Evolutionary conservation across 2,113 vertebrate genomes (phyloP).

Genomic region (Phalacrocorax carbo): DNA sequence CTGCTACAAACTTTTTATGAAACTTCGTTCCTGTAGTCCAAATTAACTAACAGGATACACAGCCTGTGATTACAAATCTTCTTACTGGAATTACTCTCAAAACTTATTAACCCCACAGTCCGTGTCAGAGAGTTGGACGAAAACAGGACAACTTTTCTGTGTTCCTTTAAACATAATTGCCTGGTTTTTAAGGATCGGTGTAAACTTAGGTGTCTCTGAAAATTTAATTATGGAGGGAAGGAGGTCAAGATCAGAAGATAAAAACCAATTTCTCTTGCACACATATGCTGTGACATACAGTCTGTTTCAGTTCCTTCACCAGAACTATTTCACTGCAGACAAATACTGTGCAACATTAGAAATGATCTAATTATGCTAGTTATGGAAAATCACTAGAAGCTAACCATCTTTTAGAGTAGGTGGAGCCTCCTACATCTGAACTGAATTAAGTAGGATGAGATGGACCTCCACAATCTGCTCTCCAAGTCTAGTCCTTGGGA

Average conservation of each 20-base stretch:
- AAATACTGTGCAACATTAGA: not conserved
- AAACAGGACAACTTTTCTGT: not conserved
- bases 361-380: not conserved
- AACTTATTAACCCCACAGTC: not conserved
- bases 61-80: not conserved
- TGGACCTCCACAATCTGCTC: constrained; percentile 18
- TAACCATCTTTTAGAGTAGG: constrained; percentile 23
- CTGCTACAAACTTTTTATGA: not conserved
- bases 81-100: constrained; percentile 1
- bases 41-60: not conserved
- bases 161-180: not conserved
- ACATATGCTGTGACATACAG: not conserved
- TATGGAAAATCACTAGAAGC: constrained; percentile 28
- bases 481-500: not conserved
- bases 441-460: constrained; percentile 27
- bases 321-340: not conserved
- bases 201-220: not conserved
- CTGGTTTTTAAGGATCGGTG: not conserved
- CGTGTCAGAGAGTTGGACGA: not conserved
- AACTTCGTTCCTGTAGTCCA: not conserved
- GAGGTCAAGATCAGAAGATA: not conserved
- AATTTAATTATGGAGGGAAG: not conserved
- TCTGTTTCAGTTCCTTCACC: not conserved
- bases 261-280: not conserved
- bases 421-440: constrained; percentile 42